Evolutionary conservation across 2,113 vertebrate species (phyloP), one percentile per base, ranked within the genome.

Genomic region (Rhadina sibilatrix): DNA sequence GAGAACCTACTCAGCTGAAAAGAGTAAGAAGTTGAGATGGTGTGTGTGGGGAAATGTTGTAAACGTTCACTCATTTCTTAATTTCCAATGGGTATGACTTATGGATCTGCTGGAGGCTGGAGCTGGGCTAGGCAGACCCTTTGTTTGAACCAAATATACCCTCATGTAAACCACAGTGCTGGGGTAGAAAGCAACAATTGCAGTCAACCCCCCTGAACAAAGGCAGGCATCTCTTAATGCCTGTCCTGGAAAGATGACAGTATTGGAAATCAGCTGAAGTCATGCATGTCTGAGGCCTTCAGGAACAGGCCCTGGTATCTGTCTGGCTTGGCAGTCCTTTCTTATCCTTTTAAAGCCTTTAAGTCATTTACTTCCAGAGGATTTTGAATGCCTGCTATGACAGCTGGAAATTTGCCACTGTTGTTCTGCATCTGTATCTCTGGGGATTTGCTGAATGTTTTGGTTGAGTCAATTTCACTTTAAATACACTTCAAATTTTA

Each of bases 351-450:
- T 63, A 82, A 93, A 93, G 40, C 69, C 77, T 94, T 76, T 53
- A 82, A 82, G 72, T 94, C 2, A 90, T 90, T 96, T 83, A 75
- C 93, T 92, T 92, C 76, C 80, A 83, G 83, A 90, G 80, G 83
- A 93, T 95, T 95, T 93, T 81, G 60, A 78, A 92, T 0, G 44
- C 86, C 56, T 78, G 83, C 76, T 83, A 13, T 76, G 77, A 38
- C 60, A 96, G 65, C 69, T 96, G 92, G 93, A 95, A 92, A 49
- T 75, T 89, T 95, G 96, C 90, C 94, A 89, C 80, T 57, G 79
- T 94, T 97, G 83, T 93, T 92, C 85, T 93, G 46, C 74, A 63
- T 93, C 85, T 66, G 15, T 92, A 38, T 91, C 76, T 90, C 68
- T 83, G 79, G 56, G 75, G 93, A 80, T 94, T 95, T 93, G 76